These are phyloP conservation scores for Neodiprion pinetum DNA, from an alignment of 1,140 invertebrate genomes.

Conservation along the genomic window DNA sequence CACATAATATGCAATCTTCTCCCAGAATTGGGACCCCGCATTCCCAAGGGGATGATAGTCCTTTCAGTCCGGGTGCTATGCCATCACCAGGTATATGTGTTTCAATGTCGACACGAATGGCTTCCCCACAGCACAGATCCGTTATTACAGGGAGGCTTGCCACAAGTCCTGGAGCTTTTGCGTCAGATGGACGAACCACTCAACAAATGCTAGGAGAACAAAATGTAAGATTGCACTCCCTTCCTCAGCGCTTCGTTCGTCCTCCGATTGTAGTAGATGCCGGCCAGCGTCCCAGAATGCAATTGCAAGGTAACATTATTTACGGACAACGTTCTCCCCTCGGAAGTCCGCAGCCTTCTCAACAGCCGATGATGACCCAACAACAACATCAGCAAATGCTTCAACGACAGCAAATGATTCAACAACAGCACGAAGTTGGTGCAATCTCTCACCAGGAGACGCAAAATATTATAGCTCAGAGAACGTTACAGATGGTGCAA, in stretches of 20 bases:
- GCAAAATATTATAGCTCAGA: slow-evolving; percentile 23
- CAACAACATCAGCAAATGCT: slow-evolving; percentile 64
- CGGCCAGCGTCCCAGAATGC: slow-evolving; percentile 52
- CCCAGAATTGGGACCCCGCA: slow-evolving; percentile 69
- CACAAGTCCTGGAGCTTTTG: slow-evolving; percentile 64
- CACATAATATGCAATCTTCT: slow-evolving; percentile 63
- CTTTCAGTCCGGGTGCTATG: slow-evolving; percentile 62
- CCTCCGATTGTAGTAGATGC: slow-evolving; percentile 49
- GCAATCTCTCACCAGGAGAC: slow-evolving; percentile 24
- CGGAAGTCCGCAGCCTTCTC: slow-evolving; percentile 50
- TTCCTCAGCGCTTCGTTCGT: slow-evolving; percentile 53
- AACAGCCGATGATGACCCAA: slow-evolving; percentile 49
- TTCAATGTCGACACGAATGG: slow-evolving; percentile 62
- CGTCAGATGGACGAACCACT: slow-evolving; percentile 50
- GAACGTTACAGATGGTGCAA: slow-evolving; percentile 49
- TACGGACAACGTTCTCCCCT: slow-evolving; percentile 55
- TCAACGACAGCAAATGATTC: slow-evolving; percentile 56
- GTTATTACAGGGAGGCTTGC: slow-evolving; percentile 55
- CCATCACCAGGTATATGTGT: slow-evolving; percentile 52
- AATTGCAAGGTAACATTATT: slow-evolving; percentile 50
- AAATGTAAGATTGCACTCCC: slow-evolving; percentile 44
- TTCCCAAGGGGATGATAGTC: slow-evolving; percentile 66
- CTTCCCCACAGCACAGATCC: slow-evolving; percentile 65
- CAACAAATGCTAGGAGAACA: slow-evolving; percentile 54
- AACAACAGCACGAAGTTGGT: slow-evolving; percentile 60